These are phyloP conservation scores for Oeneis ivallda DNA, from an alignment of 2,888 invertebrate species.

Conservation along the genomic window DNA sequence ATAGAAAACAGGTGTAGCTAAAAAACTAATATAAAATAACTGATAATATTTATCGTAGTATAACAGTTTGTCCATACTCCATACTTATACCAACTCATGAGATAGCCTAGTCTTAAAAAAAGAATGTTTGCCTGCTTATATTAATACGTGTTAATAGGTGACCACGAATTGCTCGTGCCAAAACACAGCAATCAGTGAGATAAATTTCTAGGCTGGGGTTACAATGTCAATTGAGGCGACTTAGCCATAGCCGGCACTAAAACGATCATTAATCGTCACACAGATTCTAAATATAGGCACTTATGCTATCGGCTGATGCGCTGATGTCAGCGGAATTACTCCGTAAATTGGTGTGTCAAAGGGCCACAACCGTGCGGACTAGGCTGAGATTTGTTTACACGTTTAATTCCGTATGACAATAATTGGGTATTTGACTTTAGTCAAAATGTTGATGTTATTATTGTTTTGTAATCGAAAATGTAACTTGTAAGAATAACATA, in stretches of 20 bases:
- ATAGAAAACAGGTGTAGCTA: too few relatives aligned
- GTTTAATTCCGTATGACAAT: neutral
- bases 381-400: slow-evolving; percentile 15
- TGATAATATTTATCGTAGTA: too few relatives aligned
- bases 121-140: slow-evolving; percentile 5
- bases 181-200: slow-evolving; percentile 37
- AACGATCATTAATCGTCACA: slow-evolving; percentile 72
- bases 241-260: slow-evolving; percentile 53
- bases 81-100: too few relatives aligned
- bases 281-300: slow-evolving; percentile 80
- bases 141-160: slow-evolving; percentile 19
- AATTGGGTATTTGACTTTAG: too few relatives aligned
- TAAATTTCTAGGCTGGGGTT: slow-evolving; percentile 55
- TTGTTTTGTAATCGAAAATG: too few relatives aligned
- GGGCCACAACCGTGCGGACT: slow-evolving; percentile 21
- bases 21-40: too few relatives aligned
- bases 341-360: slow-evolving; percentile 40
- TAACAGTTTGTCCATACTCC: too few relatives aligned
- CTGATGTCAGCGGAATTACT: slow-evolving; percentile 66
- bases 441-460: too few relatives aligned
- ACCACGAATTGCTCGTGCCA: slow-evolving; percentile 27
- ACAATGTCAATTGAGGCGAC: slow-evolving; percentile 70
- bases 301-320: slow-evolving; percentile 68
- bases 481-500: too few relatives aligned
- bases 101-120: too few relatives aligned